Conservation (phyloP, 2,113 vertebrate species). For the Macrotis lagotis region DNA sequence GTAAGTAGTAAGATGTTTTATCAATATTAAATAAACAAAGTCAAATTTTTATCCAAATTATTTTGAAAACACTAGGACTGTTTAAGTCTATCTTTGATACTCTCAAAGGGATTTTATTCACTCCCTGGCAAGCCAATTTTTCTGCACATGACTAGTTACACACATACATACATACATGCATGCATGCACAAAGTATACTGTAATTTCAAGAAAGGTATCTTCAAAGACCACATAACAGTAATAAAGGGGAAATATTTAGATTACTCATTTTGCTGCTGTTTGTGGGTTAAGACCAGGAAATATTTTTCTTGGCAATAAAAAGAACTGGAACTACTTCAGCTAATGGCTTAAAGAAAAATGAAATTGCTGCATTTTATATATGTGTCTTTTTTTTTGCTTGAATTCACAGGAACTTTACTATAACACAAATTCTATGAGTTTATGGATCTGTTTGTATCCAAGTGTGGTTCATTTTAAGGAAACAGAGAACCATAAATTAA, state of each 20-base stretch:
- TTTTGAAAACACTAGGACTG: neutral
- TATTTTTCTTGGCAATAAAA: neutral
- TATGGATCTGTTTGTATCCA: neutral
- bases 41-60: neutral
- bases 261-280: neutral
- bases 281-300: neutral
- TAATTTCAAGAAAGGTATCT: neutral
- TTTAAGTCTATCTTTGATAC: neutral
- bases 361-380: neutral
- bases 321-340: neutral
- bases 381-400: neutral
- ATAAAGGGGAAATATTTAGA: neutral
- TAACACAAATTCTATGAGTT: neutral
- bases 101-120: neutral
- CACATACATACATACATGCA: neutral
- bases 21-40: slow-evolving; percentile 58
- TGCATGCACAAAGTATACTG: neutral
- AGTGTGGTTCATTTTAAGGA: neutral
- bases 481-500: neutral
- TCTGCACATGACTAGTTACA: neutral
- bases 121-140: neutral
- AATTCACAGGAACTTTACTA: neutral
- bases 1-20: slow-evolving; percentile 43
- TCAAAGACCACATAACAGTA: neutral
- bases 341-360: neutral